Evolutionary conservation across 1,140 invertebrate genomes (phyloP), one percentile per base, ranked within the genome.

Genomic region (Hycleus cichorii): DNA sequence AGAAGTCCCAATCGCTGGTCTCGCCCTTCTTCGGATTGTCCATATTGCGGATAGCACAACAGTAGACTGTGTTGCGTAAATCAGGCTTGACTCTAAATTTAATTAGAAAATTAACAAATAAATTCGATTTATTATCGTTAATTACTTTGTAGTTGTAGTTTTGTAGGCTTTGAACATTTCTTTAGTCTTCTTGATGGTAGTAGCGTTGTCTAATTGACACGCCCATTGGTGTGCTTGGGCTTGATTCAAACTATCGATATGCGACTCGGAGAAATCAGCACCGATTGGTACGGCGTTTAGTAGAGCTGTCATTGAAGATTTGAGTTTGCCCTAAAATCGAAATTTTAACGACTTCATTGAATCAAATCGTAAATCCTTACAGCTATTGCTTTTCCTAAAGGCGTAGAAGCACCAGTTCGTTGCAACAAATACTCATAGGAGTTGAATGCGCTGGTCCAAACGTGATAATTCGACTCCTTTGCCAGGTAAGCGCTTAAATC

Each of bases 371-470:
- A 18, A 18, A 18, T 18, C 18, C 18, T 18, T 18, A 18, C 18
- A 18, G 18, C 18, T 18, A 18, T 18, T 18, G 18, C 18, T 18
- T 18, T 18, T 18, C 18, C 18, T 18, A 18, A 18, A 18, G 18
- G 18, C 1, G 18, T 18, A 18, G 18, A 18, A 18, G 18, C 18
- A 18, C 18, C 18, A 18, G 6, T 10, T 7, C 72, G 24, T 82
- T 63, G 70, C 73, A 76, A 45, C 72, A 18, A 18, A 18, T 18
- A 18, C 18, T 1, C 77, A 12, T 83, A 75, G 24, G 79, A 78
- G 24, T 71, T 75, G 10, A 82, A 74, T 9, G 83, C 83, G 3
- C 83, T 72, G 24, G 73, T 72, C 86, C 86, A 89, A 3, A 85
- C 83, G 40, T 83, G 75, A 50, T 83, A 83, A 45, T 85, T 77